phyloP scores from a whole-genome alignment of 1,140 invertebrate species.

The Bactericera cockerelli region DNA sequence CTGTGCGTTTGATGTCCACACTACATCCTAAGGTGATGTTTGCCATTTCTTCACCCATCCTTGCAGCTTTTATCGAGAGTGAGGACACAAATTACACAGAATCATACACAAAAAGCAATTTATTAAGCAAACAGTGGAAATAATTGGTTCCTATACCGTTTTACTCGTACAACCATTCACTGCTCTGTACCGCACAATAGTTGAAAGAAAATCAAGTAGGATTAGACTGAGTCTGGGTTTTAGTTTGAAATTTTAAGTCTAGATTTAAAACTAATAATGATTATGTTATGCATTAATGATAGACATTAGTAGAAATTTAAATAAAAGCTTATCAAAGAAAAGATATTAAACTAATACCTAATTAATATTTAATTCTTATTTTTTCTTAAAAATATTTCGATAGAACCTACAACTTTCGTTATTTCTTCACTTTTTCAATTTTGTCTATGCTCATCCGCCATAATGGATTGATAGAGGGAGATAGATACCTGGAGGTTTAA shows the following conservation, averaged over 20 bases:
- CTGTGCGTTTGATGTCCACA: conserved; percentile 5
- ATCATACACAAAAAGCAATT: background rate
- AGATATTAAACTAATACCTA: no score
- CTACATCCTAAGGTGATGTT: conserved; percentile 1
- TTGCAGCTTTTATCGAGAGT: background rate
- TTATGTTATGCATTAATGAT: conserved; percentile 5
- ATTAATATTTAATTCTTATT: no score
- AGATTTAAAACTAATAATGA: conserved; percentile 1
- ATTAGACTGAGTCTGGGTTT: background rate
- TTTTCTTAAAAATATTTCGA: no score
- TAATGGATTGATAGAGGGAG: no score
- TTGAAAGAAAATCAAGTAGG: background rate
- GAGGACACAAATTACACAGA: no score
- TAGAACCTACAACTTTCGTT: no score
- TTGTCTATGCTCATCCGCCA: no score
- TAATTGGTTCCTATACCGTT: background rate
- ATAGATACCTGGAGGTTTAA: no score
- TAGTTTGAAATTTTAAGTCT: conserved; percentile 1
- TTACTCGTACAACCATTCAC: background rate
- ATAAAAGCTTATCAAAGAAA: no score
- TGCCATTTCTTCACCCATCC: background rate
- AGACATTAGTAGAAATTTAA: no score
- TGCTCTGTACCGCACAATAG: background rate
- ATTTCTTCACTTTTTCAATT: no score
- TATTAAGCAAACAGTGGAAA: background rate